Conservation (phyloP, 92 coral and sea anemone genomes). For the Hydrozoanthus gracilis region DNA sequence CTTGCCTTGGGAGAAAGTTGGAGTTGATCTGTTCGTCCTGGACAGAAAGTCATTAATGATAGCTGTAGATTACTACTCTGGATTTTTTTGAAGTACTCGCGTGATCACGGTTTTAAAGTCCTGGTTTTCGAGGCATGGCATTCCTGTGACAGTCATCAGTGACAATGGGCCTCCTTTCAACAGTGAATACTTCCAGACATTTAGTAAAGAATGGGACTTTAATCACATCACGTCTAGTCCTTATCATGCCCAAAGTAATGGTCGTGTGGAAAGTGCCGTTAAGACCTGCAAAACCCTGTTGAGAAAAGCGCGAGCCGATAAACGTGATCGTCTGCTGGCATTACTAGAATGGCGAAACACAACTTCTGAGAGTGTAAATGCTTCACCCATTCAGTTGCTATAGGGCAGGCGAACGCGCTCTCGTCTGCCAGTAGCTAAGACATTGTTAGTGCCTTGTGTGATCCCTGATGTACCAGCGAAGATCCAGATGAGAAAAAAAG, state of each 20-base stretch:
- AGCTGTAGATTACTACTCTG: not conserved
- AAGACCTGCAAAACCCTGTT: slow-evolving; percentile 48
- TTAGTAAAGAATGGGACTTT: slow-evolving; percentile 28
- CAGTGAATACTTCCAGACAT: not conserved
- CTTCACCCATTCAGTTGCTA: slow-evolving; percentile 44
- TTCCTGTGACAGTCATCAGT: slow-evolving; percentile 7
- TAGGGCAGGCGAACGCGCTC: slow-evolving; percentile 47
- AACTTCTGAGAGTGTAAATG: slow-evolving; percentile 43
- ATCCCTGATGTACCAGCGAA: slow-evolving; percentile 34
- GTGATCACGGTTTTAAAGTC: not conserved
- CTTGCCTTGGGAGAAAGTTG: too few relatives aligned
- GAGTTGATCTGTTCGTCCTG: too few relatives aligned
- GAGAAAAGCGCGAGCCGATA: slow-evolving; percentile 51
- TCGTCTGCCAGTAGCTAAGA: slow-evolving; percentile 50
- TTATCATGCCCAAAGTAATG: slow-evolving; percentile 24
- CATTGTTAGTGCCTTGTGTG: slow-evolving; percentile 27
- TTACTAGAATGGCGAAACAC: slow-evolving; percentile 54
- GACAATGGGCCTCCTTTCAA: not conserved
- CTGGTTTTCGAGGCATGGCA: too few relatives aligned
- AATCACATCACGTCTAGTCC: slow-evolving; percentile 43
- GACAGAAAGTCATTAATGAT: not conserved
- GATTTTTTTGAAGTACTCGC: not conserved
- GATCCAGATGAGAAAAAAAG: not conserved
- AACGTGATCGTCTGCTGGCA: slow-evolving; percentile 40
- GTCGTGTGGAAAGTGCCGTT: slow-evolving; percentile 23